Evolutionary conservation across 2,797 vertebrate genomes (phyloP).

Genomic region (Antrozous pallidus): DNA sequence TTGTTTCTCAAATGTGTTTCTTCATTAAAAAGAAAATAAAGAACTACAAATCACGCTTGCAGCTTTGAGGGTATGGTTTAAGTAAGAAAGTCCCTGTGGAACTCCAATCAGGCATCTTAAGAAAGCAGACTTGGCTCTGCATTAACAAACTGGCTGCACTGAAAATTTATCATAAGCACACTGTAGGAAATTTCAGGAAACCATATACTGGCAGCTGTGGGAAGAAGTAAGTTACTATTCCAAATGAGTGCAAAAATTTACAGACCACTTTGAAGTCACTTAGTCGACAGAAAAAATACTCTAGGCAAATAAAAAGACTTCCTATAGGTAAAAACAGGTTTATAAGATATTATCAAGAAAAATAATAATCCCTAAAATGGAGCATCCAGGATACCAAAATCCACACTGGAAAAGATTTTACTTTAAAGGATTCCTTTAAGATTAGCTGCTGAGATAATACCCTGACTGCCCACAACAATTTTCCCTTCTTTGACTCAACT

Average conservation of each 20-base stretch:
- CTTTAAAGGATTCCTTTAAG: not conserved
- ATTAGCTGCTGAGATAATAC: not conserved
- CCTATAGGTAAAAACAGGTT: not conserved
- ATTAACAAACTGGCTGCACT: not conserved
- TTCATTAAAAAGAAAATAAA: not conserved
- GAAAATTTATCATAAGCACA: accelerated
- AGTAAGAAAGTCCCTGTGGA: not conserved
- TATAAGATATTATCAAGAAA: not conserved
- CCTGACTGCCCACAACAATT: not conserved
- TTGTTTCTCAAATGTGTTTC: not conserved
- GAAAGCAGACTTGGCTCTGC: not conserved
- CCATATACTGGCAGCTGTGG: accelerated
- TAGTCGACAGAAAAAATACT: not conserved
- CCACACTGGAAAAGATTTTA: not conserved
- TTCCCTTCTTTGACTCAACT: not conserved
- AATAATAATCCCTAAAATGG: not conserved
- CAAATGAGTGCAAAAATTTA: not conserved
- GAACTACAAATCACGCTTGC: not conserved
- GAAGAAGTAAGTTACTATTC: not conserved
- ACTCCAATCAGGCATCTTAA: not conserved
- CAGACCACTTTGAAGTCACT: not conserved
- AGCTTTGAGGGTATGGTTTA: too few relatives aligned
- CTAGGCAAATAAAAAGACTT: not conserved
- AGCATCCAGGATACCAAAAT: not conserved
- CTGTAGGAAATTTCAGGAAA: not conserved